phyloP scores from a whole-genome alignment of 1,140 invertebrate genomes.

The Polypedilum vanderplanki region DNA sequence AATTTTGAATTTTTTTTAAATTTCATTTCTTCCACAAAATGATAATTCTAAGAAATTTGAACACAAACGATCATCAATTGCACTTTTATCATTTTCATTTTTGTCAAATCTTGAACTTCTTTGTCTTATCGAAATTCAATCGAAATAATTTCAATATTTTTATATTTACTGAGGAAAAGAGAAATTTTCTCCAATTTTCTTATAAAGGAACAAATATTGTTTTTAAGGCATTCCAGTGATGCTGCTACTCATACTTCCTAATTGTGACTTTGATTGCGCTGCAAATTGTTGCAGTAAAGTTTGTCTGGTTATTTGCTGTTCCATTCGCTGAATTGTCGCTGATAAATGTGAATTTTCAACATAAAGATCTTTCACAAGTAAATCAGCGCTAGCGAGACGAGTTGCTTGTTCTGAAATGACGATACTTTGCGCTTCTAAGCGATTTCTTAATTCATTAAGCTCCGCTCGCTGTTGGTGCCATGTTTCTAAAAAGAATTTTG shows the following conservation, averaged over 20 bases:
- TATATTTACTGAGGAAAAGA: too few relatives aligned
- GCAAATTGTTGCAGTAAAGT: conserved; percentile 41
- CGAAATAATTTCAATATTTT: too few relatives aligned
- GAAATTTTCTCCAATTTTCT: too few relatives aligned
- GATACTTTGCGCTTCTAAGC: conserved; percentile 52
- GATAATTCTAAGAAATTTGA: too few relatives aligned
- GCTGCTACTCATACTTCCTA: conserved; percentile 34
- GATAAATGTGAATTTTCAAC: conserved; percentile 70
- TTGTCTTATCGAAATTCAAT: too few relatives aligned
- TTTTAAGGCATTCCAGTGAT: conserved; percentile 41
- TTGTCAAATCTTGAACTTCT: too few relatives aligned
- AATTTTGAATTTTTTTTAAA: too few relatives aligned
- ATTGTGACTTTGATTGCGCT: conserved; percentile 34
- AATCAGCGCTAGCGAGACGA: conserved; percentile 61
- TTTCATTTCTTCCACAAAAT: too few relatives aligned
- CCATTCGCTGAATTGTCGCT: conserved; percentile 54
- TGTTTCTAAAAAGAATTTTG: conserved; percentile 46
- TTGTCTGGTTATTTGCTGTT: conserved; percentile 47
- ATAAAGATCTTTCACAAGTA: conserved; percentile 69
- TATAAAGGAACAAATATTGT: too few relatives aligned
- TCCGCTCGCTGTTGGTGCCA: conserved; percentile 57
- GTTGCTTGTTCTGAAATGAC: conserved; percentile 58
- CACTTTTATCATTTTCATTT: too few relatives aligned
- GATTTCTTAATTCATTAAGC: conserved; percentile 50
- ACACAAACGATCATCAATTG: too few relatives aligned